Evolutionary conservation across 2,797 vertebrate species (phyloP).

Genomic region (Falco cherrug): DNA sequence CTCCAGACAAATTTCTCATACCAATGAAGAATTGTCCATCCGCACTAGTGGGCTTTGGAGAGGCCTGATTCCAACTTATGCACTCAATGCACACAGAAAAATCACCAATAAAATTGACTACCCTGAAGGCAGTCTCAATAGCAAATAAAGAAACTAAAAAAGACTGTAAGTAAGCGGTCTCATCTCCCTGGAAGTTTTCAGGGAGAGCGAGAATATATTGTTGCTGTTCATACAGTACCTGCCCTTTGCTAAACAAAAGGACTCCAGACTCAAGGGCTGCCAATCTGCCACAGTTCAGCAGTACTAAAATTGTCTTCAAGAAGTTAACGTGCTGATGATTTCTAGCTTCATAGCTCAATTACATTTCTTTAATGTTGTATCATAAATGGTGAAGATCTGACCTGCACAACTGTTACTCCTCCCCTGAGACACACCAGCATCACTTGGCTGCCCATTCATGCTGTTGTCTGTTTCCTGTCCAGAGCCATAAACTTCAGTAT

Average conservation of each 20-base stretch:
- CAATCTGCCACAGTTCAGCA: neutral
- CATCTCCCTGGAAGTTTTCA: neutral
- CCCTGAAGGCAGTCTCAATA: neutral
- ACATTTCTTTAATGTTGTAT: neutral
- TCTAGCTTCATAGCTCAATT: conserved; percentile 1
- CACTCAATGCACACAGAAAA: neutral
- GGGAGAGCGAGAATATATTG: neutral
- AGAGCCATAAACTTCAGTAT: neutral
- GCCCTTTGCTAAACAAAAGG: neutral
- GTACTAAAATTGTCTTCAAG: neutral
- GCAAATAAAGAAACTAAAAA: neutral
- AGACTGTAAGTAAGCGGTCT: neutral
- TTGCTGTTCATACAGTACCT: neutral
- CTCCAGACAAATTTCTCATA: neutral
- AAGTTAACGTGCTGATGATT: neutral
- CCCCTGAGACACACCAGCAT: neutral
- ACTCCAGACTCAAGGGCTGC: neutral
- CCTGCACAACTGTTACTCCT: neutral
- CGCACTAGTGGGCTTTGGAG: neutral
- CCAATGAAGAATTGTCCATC: neutral
- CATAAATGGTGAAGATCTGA: conserved; percentile 1
- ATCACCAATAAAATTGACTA: neutral
- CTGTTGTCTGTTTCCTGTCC: neutral
- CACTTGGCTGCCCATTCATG: neutral
- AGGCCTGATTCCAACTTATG: neutral